A percentile compares a stretch with the other conserved stretches of the same genome.
Conservation (phyloP, 2,113 vertebrate genomes). For the Cheirogaleus medius region DNA sequence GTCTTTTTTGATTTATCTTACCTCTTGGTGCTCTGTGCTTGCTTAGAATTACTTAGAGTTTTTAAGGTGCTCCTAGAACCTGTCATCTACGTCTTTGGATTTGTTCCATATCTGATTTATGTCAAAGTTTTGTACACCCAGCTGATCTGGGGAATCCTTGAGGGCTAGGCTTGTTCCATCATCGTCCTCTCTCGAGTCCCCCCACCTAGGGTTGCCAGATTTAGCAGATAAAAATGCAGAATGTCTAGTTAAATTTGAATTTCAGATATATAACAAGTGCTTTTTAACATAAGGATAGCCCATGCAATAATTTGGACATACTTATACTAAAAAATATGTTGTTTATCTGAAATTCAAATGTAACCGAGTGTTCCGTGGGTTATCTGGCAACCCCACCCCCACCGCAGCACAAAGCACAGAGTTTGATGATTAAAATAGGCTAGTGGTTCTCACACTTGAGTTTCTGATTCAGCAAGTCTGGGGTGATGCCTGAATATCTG, state of each 20-base stretch:
- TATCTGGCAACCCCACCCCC: not conserved
- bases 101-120: not conserved
- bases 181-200: not conserved
- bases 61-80: not conserved
- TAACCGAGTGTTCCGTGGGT: not conserved
- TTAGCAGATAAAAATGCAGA: conserved; percentile 9
- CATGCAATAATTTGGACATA: conserved; percentile 7
- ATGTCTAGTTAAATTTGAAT: conserved; percentile 4
- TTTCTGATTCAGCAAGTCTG: conserved; percentile 49
- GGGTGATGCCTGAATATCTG: not conserved
- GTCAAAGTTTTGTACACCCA: not conserved
- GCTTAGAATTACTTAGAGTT: not conserved
- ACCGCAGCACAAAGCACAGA: not conserved
- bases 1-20: not conserved
- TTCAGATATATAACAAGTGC: not conserved
- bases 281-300: not conserved
- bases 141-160: not conserved
- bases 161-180: not conserved
- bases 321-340: not conserved
- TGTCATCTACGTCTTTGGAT: not conserved
- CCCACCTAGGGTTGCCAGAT: not conserved
- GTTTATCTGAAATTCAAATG: conserved; percentile 51
- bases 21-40: not conserved
- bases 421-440: conserved; percentile 26
- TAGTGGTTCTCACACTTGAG: not conserved